phyloP scores from a whole-genome alignment of 1,140 invertebrate species.

The Oryctes rhinoceros region DNA sequence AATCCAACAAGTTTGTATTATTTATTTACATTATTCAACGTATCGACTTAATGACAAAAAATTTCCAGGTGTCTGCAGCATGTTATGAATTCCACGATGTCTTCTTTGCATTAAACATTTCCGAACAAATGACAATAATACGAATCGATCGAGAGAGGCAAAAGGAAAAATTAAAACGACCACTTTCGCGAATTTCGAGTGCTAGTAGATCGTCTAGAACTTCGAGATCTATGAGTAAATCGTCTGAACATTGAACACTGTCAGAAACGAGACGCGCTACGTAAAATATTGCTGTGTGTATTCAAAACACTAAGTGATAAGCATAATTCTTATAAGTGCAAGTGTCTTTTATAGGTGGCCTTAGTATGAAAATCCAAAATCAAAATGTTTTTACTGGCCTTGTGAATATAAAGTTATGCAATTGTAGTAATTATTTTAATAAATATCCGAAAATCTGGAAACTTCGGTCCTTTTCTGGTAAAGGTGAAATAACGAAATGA shows the following conservation, averaged over 20 bases:
- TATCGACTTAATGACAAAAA: background rate
- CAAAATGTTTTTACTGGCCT: background rate
- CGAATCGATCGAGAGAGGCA: conserved; percentile 60
- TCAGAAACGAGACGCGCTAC: background rate
- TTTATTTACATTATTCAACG: conserved; percentile 1
- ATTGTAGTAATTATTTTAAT: conserved; percentile 25
- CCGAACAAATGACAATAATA: conserved; percentile 69
- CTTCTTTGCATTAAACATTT: conserved; percentile 64
- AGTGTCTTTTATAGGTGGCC: conserved; percentile 23
- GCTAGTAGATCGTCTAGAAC: conserved; percentile 26
- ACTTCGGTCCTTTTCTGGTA: background rate
- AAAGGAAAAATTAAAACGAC: conserved; percentile 50
- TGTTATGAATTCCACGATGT: conserved; percentile 70
- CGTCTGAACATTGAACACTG: background rate
- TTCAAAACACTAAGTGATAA: background rate
- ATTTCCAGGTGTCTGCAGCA: conserved; percentile 67
- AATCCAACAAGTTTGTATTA: conserved; percentile 67
- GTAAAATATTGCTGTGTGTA: background rate
- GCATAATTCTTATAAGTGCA: background rate
- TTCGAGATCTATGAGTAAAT: conserved; percentile 10
- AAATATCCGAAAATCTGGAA: background rate
- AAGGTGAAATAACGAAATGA: background rate
- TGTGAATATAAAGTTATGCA: background rate
- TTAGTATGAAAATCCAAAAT: background rate
- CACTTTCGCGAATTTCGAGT: conserved; percentile 27